A percentile compares a stretch with the other conserved stretches of the same genome.
Conservation (phyloP, 1,140 invertebrate genomes). For the Saccostrea glomerata region DNA sequence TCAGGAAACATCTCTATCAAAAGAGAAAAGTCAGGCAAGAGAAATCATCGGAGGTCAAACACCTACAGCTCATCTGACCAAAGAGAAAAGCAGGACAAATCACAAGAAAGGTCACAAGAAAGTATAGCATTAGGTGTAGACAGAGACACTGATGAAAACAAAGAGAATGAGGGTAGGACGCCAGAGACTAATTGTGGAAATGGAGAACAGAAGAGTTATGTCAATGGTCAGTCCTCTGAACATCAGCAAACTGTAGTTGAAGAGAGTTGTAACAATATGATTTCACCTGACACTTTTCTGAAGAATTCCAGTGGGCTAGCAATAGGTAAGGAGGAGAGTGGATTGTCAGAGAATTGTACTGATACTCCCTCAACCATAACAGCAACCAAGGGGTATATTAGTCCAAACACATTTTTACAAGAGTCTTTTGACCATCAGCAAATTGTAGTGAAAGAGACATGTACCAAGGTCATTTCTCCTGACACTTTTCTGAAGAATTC, state of each 20-base stretch:
- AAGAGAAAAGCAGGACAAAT: not conserved
- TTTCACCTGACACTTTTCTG: not conserved
- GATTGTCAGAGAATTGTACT: not conserved
- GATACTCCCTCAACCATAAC: not conserved
- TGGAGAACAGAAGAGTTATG: not conserved
- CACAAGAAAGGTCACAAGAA: not conserved
- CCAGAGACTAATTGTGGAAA: not conserved
- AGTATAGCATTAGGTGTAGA: not conserved
- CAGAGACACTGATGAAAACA: not conserved
- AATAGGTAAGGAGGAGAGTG: not conserved
- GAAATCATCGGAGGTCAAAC: constrained; percentile 28
- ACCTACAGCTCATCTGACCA: constrained; percentile 12
- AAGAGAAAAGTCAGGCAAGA: not conserved
- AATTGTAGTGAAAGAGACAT: not conserved
- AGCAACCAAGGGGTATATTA: not conserved
- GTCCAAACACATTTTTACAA: too few species aligned
- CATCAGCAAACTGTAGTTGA: not conserved
- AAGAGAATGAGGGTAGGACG: not conserved
- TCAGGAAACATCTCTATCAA: not conserved
- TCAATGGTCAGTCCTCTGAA: not conserved
- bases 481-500: not conserved
- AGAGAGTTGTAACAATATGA: not conserved
- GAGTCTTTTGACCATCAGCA: not conserved
- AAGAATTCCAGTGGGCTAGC: not conserved
- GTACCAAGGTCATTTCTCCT: not conserved